Evolutionary conservation across 2,113 vertebrate species (phyloP).

Genomic region (Chionodraco myersi): DNA sequence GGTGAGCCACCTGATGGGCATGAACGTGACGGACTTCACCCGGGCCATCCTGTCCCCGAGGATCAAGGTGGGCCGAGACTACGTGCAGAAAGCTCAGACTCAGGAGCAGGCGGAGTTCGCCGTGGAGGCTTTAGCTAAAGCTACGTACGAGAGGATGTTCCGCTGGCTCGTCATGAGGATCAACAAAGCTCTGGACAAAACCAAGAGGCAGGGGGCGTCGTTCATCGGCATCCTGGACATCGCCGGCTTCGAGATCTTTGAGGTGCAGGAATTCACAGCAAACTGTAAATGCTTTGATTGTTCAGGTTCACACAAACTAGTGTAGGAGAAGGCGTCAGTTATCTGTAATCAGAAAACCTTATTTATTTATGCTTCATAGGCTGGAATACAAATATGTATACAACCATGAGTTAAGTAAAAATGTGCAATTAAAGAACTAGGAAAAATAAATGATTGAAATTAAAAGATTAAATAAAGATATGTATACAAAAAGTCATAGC

Average conservation of each 20-base stretch:
- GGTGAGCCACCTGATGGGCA: slow-evolving; percentile 95
- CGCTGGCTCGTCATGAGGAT: slow-evolving; percentile 98
- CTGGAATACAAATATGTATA: too few relatives aligned
- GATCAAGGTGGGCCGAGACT: slow-evolving; percentile 98
- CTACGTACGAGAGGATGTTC: slow-evolving; percentile 98
- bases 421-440: too few relatives aligned
- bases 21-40: slow-evolving; percentile 97
- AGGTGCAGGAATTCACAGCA: slow-evolving; percentile 80
- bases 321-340: too few relatives aligned
- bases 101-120: slow-evolving; percentile 99
- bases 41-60: slow-evolving; percentile 94
- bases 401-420: too few relatives aligned
- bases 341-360: too few relatives aligned
- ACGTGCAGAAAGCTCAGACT: slow-evolving; percentile 98
- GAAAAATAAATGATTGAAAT: too few relatives aligned
- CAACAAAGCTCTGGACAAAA: slow-evolving; percentile 99
- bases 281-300: background rate
- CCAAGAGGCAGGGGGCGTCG: slow-evolving; percentile 96
- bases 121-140: slow-evolving; percentile 97
- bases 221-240: slow-evolving; percentile 99
- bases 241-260: slow-evolving; percentile 98
- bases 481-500: too few relatives aligned
- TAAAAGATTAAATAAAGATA: too few relatives aligned
- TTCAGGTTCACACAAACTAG: too few relatives aligned
- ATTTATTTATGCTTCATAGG: too few relatives aligned